A percentile compares a stretch with the other conserved stretches of the same genome.
phyloP scores from a whole-genome alignment of 2,888 invertebrate species.

The Ferdinandea cuprea region DNA sequence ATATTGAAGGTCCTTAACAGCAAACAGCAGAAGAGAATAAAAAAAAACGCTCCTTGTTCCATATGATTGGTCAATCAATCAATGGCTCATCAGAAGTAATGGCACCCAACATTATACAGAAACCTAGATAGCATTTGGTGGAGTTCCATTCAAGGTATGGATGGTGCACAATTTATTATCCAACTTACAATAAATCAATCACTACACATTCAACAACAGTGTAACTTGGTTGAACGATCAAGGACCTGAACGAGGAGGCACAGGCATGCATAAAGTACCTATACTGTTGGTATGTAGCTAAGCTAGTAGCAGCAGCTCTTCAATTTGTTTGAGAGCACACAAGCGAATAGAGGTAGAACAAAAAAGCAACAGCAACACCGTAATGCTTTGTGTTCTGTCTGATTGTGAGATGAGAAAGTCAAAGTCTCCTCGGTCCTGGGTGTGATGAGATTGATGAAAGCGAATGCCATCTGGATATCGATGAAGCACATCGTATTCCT shows the following conservation, averaged over 20 bases:
- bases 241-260: conserved; percentile 11
- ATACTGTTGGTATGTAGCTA: neutral
- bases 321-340: conserved; percentile 13
- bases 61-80: conserved; percentile 51
- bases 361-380: too few species aligned
- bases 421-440: neutral
- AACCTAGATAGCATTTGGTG: neutral
- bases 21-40: neutral
- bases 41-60: neutral
- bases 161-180: conserved; percentile 14
- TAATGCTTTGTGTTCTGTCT: too few species aligned
- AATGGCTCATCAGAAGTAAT: conserved; percentile 6
- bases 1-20: neutral
- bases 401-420: too few species aligned
- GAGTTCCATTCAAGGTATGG: conserved; percentile 5
- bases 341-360: conserved; percentile 3
- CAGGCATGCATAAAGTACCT: neutral
- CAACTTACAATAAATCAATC: conserved; percentile 49
- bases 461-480: conserved; percentile 19
- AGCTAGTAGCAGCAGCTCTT: neutral
- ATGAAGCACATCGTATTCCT: conserved; percentile 17
- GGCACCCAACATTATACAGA: neutral
- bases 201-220: conserved; percentile 1
- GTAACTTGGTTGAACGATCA: neutral
- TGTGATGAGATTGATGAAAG: conserved; percentile 20